Evolutionary conservation across 1,140 invertebrate genomes (phyloP), one percentile per base, ranked within the genome.

Genomic region (Leguminivora glycinivorella): DNA sequence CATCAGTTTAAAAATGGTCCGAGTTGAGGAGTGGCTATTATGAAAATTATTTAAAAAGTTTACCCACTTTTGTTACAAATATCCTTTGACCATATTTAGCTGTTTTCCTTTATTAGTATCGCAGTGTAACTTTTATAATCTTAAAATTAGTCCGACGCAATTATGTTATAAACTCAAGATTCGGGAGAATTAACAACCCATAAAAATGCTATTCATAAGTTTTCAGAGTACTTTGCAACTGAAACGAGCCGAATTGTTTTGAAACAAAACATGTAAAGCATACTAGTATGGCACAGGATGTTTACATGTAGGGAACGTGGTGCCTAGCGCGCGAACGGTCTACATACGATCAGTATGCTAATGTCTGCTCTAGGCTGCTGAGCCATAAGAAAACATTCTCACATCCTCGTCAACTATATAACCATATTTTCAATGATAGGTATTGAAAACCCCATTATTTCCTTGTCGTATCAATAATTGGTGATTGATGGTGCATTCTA

Each of bases 251-350:
- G 19, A 22, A 52, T 22, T 52, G 47, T 52, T 52, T 52, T 52
- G 47, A 22, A 52, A 52, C 17, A 22, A 10, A 52, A 52, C 47
- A 52, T 6, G 47, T 22, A 17, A 9, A 22, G n/a, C 17, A 19
- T 22, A 52, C 10, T 2, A 14, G 12, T 38, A 38, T 14, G 9
- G 5, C 47, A 52, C 47, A 52, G 17, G 47, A 52, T 52, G 47
- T 52, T 52, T 12, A 73, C 71, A 80, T 83, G 75, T 1, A 70
- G 75, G 22, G 34, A 71, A 68, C n/a, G 17, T 69, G 56, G 6
- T 56, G n/a, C n/a, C 1, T 17, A 43, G 40, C 40, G 40, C 19
- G 7, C 7, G 17, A 19, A n/a, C 17, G 47, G 19, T 19, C 43
- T n/a, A 52, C n/a, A 43, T 29, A 31, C 22, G 17, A 34, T 58